Percentiles rank a stretch among this genome's conserved stretches.
Conservation (phyloP, 1,140 invertebrate genomes). For the Periplaneta americana region DNA sequence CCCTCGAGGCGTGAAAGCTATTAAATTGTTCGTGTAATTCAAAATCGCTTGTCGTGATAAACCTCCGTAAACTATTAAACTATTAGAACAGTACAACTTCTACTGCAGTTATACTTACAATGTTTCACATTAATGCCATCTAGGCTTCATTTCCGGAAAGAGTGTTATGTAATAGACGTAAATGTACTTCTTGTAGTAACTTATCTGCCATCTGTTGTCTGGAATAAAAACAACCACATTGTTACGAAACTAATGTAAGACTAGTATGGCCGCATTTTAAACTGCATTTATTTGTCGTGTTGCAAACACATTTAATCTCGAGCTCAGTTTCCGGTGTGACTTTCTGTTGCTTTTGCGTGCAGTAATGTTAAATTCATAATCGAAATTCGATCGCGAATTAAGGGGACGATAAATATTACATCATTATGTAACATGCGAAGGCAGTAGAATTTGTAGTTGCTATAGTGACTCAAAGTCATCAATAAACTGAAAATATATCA, state of each 20-base stretch:
- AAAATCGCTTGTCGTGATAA: background rate
- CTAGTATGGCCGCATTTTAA: background rate
- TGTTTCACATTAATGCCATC: background rate
- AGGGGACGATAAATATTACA: too few relatives aligned
- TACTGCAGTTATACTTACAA: background rate
- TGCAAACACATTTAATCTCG: too few relatives aligned
- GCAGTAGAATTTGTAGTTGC: too few relatives aligned
- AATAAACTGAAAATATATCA: too few relatives aligned
- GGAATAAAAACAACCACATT: background rate
- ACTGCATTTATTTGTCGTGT: too few relatives aligned
- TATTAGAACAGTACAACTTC: background rate
- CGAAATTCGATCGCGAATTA: too few relatives aligned
- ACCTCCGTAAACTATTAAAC: background rate
- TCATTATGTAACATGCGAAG: too few relatives aligned
- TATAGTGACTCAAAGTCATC: too few relatives aligned
- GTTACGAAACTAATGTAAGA: background rate
- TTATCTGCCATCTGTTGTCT: background rate
- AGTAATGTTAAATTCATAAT: too few relatives aligned
- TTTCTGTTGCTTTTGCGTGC: too few relatives aligned
- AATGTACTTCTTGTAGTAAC: background rate
- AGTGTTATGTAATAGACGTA: background rate
- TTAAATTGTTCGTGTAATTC: background rate
- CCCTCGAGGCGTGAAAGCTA: background rate
- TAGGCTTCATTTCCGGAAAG: background rate
- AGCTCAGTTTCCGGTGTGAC: too few relatives aligned